Evolutionary conservation across 2,797 vertebrate genomes (phyloP).

Genomic region (Gymnodraco acuticeps): DNA sequence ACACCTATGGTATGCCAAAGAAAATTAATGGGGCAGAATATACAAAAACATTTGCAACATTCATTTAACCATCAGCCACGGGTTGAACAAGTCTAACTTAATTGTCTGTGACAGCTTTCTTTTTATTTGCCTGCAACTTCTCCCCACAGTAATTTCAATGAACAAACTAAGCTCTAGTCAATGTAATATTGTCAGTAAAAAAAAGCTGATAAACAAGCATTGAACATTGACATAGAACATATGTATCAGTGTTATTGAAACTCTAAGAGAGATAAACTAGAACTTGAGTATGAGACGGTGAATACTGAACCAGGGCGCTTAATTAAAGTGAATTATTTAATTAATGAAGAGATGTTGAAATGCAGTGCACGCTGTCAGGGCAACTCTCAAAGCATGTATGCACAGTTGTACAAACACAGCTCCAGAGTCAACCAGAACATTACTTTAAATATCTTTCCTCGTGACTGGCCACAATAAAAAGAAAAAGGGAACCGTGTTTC

Average conservation of each 20-base stretch:
- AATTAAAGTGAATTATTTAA: conserved; percentile 33
- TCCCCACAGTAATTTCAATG: not conserved
- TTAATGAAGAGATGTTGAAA: conserved; percentile 42
- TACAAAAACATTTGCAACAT: not conserved
- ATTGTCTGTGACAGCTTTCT: conserved; percentile 7
- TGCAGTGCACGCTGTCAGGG: conserved; percentile 31
- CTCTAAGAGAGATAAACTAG: conserved; percentile 1
- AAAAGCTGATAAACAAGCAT: not conserved
- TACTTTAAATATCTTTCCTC: conserved; percentile 49
- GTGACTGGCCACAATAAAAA: conserved; percentile 37
- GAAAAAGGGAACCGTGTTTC: conserved; percentile 52
- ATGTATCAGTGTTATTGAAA: conserved; percentile 3
- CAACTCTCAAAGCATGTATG: conserved; percentile 43
- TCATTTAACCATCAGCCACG: not conserved
- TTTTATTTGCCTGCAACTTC: not conserved
- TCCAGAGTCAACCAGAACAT: conserved; percentile 55
- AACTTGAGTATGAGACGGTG: not conserved
- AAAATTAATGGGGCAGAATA: not conserved
- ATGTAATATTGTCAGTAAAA: not conserved
- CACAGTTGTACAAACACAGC: conserved; percentile 58
- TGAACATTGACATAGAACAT: not conserved
- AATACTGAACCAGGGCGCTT: conserved; percentile 33
- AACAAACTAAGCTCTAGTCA: conserved; percentile 1
- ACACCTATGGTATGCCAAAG: not conserved
- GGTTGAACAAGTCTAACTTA: not conserved